phyloP scores from a whole-genome alignment of 2,888 invertebrate species.

The Lobophora halterata region DNA sequence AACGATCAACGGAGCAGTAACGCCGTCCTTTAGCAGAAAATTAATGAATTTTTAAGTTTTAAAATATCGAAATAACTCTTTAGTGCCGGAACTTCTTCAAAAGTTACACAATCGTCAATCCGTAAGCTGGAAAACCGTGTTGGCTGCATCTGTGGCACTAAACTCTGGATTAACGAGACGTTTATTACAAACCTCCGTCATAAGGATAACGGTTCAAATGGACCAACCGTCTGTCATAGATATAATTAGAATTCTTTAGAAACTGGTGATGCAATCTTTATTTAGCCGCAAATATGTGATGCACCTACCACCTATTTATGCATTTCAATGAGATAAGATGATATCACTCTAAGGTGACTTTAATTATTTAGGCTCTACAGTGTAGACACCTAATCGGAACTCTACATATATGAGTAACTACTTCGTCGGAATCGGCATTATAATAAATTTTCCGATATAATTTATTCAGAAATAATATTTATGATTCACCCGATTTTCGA shows the following conservation, averaged over 20 bases:
- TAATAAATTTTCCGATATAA: no score
- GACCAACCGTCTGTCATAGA: slow-evolving; percentile 35
- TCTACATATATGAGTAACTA: no score
- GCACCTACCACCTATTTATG: slow-evolving; percentile 15
- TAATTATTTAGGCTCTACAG: no score
- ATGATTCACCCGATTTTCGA: no score
- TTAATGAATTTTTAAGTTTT: no score
- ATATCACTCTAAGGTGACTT: slow-evolving; percentile 9
- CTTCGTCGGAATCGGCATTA: no score
- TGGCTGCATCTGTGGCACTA: slow-evolving; percentile 12
- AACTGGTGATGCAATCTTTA: slow-evolving; percentile 37
- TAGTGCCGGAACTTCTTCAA: neutral
- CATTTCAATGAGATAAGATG: slow-evolving; percentile 17
- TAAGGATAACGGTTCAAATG: slow-evolving; percentile 19
- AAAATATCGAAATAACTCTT: no score
- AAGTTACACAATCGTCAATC: slow-evolving; percentile 2
- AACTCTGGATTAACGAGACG: slow-evolving; percentile 26
- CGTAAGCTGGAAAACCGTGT: slow-evolving; percentile 2
- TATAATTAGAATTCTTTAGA: slow-evolving; percentile 39
- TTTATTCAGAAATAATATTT: no score
- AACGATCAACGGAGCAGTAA: no score
- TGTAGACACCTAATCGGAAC: no score
- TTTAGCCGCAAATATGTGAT: slow-evolving; percentile 28
- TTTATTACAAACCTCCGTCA: slow-evolving; percentile 8
- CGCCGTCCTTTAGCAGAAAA: neutral